Percentiles rank a stretch among this genome's conserved stretches.
Evolutionary conservation across 2,797 vertebrate genomes (phyloP).

Genomic region (Hydrophis major): DNA sequence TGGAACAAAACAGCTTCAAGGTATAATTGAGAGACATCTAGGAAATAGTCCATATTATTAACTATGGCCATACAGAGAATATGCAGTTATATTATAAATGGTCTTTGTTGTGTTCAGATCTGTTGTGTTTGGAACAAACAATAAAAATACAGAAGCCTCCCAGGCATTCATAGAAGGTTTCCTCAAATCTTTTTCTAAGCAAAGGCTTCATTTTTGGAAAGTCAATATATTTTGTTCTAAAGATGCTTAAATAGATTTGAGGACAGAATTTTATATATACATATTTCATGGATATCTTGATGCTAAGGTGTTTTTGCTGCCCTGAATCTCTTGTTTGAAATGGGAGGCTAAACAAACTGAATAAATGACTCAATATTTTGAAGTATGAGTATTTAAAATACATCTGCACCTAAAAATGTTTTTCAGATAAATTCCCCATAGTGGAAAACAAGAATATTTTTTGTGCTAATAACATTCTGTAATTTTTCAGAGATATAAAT

Average conservation of each 20-base stretch:
- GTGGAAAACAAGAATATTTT: slow-evolving; percentile 5
- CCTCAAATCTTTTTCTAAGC: not conserved
- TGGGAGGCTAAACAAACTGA: not conserved
- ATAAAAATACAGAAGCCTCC: not conserved
- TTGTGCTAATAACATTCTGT: slow-evolving; percentile 35
- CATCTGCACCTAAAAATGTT: not conserved
- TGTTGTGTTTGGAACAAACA: not conserved
- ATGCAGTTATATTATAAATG: not conserved
- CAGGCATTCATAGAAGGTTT: not conserved
- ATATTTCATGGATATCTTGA: not conserved
- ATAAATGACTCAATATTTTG: not conserved
- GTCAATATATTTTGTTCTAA: not conserved
- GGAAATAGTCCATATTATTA: not conserved
- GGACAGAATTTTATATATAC: not conserved
- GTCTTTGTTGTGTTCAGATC: not conserved
- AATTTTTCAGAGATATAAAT: slow-evolving; percentile 36
- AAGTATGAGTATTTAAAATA: not conserved
- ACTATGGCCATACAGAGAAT: not conserved
- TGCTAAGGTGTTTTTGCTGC: not conserved
- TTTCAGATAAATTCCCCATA: not conserved
- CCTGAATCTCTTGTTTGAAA: not conserved
- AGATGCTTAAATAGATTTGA: not conserved
- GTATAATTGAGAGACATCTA: not conserved
- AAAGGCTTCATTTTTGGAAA: not conserved
- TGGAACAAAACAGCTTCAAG: not conserved